Base-by-base conservation (phyloP, 2,888 invertebrate genomes). In the Drosophila meridionalis region DNA sequence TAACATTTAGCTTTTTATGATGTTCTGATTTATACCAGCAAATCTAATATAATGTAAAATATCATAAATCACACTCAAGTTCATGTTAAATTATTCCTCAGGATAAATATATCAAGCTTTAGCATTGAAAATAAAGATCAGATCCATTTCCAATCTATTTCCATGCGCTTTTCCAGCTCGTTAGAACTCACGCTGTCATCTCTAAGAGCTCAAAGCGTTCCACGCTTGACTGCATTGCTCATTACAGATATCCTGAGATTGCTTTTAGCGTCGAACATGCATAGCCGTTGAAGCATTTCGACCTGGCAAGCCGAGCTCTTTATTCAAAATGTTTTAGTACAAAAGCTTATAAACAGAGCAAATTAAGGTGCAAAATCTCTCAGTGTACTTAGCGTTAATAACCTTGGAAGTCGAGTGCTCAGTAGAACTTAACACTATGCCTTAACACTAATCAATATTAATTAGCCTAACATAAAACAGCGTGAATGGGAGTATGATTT, bases 391-490 rank as follows among this genome's bases (percentile, higher is more conserved):
- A 53, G 52, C 9, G 36, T 34, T 42, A 45, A 20, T 63, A 48
- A 48, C 47, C 36, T 12, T 57, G 58, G 26, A 63, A 48, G 73
- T 67, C 32, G 60, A 59, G 45, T 61, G 60, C 20, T 45, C 45
- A 45, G 12, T 36, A 20, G 42, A 38, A 32, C 68, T 69, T 69
- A 82, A 47, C 40, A 65, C 59, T 70, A 70, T 56, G 64, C 63
- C 71, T 83, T 80, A 67, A 57, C 45, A 82, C 73, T 86, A 83
- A 69, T 72, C 80, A 77, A 78, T 83, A 82, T 72, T 69, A 78
- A 87, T 73, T 80, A 83, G 80, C 78, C 75, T 83, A 83, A 58
- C 72, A 66, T 63, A 57, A 68, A 53, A 14, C 66, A 57, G 62
- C 52, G 60, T 59, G 34, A 52, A 65, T 52, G 36, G n/a, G 34